phyloP scores from a whole-genome alignment of 1,140 invertebrate genomes.

The Tetramorium parvispinum region DNA sequence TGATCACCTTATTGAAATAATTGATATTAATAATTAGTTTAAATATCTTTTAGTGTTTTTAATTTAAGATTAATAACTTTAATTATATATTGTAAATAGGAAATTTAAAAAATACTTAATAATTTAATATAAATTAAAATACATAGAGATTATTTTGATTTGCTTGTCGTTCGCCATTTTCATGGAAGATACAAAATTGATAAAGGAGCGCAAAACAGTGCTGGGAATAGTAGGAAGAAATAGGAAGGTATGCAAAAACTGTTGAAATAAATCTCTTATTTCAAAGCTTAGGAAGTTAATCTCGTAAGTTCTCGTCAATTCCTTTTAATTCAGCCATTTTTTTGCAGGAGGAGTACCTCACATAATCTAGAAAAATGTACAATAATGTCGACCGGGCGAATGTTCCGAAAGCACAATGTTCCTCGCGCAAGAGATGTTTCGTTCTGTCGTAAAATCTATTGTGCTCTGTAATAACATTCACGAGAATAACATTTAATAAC shows the following conservation, averaged over 20 bases:
- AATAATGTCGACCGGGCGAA: slow-evolving; percentile 2
- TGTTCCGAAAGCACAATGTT: neutral
- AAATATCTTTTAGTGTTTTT: neutral
- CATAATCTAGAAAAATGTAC: slow-evolving; percentile 49
- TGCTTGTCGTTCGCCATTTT: neutral
- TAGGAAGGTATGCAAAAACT: neutral
- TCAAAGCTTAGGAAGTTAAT: slow-evolving; percentile 65
- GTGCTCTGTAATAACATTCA: slow-evolving; percentile 70
- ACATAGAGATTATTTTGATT: neutral
- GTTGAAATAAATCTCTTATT: slow-evolving; percentile 19
- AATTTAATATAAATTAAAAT: neutral
- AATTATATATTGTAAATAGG: neutral
- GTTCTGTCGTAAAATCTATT: slow-evolving; percentile 71
- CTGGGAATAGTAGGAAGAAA: neutral
- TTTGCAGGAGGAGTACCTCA: neutral
- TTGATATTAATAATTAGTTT: neutral
- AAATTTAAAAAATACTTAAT: neutral
- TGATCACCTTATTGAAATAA: neutral
- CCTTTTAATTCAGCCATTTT: slow-evolving; percentile 29
- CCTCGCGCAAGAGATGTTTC: slow-evolving; percentile 64
- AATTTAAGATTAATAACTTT: neutral
- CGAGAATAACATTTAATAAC: slow-evolving; percentile 72
- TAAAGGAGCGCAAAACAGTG: neutral
- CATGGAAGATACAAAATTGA: neutral
- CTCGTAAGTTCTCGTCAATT: slow-evolving; percentile 51